These are phyloP conservation scores for Trichonephila clavipes DNA, from an alignment of 1,140 invertebrate genomes.

Conservation along the genomic window DNA sequence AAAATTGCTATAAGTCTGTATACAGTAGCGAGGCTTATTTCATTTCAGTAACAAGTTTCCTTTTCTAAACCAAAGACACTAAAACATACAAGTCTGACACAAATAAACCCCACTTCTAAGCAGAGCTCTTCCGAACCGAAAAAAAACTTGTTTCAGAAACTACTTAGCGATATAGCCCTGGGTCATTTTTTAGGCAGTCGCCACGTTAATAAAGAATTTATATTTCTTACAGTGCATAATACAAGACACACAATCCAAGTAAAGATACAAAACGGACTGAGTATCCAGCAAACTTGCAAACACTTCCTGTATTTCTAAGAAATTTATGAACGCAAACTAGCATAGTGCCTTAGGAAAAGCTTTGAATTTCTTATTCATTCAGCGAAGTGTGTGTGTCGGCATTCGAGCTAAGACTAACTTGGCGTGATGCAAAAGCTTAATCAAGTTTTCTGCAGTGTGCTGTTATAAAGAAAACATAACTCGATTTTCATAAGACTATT, in stretches of 20 bases:
- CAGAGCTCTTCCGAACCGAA: background rate
- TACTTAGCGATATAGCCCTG: slow-evolving; percentile 4
- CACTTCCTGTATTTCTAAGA: background rate
- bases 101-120: background rate
- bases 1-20: too few relatives aligned
- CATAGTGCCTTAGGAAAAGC: background rate
- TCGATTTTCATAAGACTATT: background rate
- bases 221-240: background rate
- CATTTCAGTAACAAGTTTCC: background rate
- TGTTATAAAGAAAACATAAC: background rate
- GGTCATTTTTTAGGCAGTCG: slow-evolving; percentile 19
- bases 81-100: slow-evolving; percentile 32
- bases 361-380: background rate
- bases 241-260: background rate
- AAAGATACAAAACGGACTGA: background rate
- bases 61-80: too few relatives aligned
- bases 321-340: slow-evolving; percentile 2
- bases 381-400: background rate
- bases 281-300: background rate
- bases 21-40: background rate
- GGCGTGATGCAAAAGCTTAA: slow-evolving; percentile 1
- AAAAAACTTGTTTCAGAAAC: background rate
- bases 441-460: background rate
- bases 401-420: background rate
- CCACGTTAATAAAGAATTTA: slow-evolving; percentile 60